Evolutionary conservation across 2,113 vertebrate genomes (phyloP).

Genomic region (Anarhynchus alexandrinus): DNA sequence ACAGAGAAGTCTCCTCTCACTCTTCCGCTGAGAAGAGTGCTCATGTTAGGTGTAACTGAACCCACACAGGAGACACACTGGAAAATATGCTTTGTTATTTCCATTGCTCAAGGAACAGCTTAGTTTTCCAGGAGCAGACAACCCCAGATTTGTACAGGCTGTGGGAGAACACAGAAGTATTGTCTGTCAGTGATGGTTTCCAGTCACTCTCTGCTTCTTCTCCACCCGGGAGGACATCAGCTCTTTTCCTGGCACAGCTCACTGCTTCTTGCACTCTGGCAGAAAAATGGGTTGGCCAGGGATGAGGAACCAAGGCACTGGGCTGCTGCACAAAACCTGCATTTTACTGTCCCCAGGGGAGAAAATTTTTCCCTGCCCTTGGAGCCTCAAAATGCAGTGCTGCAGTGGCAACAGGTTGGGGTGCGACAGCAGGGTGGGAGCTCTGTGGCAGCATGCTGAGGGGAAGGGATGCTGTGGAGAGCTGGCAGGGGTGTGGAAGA

Average conservation of each 20-base stretch:
- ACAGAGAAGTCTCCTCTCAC: background rate
- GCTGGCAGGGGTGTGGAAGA: background rate
- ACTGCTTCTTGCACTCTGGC: background rate
- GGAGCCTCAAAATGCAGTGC: background rate
- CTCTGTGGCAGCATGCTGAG: rapidly evolving
- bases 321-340: background rate
- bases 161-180: background rate
- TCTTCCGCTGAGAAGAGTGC: background rate
- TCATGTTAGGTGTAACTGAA: background rate
- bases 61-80: background rate
- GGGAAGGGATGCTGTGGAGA: background rate
- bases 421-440: background rate
- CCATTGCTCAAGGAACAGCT: background rate
- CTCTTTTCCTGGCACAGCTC: background rate
- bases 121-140: background rate
- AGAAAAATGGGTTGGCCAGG: background rate
- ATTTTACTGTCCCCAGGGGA: background rate
- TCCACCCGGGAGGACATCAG: background rate
- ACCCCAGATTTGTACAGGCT: background rate
- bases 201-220: background rate
- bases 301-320: rapidly evolving
- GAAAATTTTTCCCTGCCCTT: background rate
- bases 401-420: background rate
- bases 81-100: background rate
- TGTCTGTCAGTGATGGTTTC: background rate